Evolutionary conservation across 2,113 vertebrate genomes (phyloP).

Genomic region (Nibea albiflora): DNA sequence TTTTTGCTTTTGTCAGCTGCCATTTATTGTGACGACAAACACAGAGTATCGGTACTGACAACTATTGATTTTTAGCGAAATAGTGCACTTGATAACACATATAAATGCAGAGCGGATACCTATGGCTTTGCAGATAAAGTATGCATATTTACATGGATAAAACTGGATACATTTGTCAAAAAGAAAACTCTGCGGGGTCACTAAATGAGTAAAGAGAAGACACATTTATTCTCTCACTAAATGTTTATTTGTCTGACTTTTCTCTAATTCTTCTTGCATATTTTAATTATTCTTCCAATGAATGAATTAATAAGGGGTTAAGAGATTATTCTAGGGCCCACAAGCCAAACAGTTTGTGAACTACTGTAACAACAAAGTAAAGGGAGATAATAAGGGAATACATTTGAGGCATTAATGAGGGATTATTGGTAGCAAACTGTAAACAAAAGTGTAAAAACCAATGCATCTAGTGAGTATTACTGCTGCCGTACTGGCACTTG

Average conservation of each 20-base stretch:
- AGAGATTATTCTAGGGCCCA: neutral
- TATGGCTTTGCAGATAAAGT: neutral
- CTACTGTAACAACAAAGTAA: constrained; percentile 2
- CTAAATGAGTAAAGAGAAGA: neutral
- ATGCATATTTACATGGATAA: neutral
- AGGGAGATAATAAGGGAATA: neutral
- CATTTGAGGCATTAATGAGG: neutral
- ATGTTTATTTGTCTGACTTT: neutral
- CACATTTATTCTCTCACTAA: neutral
- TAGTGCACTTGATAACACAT: neutral
- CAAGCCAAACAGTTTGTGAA: neutral
- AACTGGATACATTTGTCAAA: neutral
- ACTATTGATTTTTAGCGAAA: constrained; percentile 23
- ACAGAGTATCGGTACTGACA: neutral
- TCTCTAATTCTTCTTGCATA: neutral
- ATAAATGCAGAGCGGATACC: neutral
- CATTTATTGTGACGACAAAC: constrained; percentile 10
- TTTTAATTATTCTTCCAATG: neutral
- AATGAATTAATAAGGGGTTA: no score
- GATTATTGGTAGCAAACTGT: neutral
- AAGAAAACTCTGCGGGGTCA: neutral
- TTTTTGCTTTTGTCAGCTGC: constrained; percentile 40
- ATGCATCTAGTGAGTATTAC: neutral
- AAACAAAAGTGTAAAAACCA: constrained; percentile 28
- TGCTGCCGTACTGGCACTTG: neutral